Evolutionary conservation across 2,797 vertebrate species (phyloP).

Genomic region (Sphenopsis melanotis): DNA sequence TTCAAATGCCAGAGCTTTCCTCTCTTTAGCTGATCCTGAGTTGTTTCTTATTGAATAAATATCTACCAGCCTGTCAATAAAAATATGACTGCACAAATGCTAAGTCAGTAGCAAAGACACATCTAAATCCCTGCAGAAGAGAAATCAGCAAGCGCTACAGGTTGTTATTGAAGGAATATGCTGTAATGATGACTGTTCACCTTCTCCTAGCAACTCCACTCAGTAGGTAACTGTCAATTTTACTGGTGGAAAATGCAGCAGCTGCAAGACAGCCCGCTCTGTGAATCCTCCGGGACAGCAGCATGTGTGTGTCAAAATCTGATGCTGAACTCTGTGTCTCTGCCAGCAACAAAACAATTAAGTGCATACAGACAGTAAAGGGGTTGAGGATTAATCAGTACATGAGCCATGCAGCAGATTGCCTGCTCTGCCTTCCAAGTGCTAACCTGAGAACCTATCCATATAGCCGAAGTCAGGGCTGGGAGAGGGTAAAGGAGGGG

Average conservation of each 20-base stretch:
- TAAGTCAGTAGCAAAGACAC: conserved; percentile 12
- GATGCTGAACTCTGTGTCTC: not conserved
- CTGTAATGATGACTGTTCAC: conserved; percentile 73
- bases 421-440: conserved; percentile 32
- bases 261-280: conserved; percentile 65
- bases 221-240: conserved; percentile 75
- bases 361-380: conserved; percentile 32
- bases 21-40: conserved; percentile 57
- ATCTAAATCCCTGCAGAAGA: conserved; percentile 42
- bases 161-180: conserved; percentile 70
- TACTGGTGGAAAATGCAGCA: conserved; percentile 64
- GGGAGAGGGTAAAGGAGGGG: conserved; percentile 12
- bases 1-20: conserved; percentile 65
- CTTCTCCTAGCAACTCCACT: conserved; percentile 80
- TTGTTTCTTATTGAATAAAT: conserved; percentile 47
- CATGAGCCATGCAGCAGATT: conserved; percentile 39
- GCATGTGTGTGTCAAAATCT: conserved; percentile 14
- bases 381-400: conserved; percentile 14
- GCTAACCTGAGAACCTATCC: not conserved
- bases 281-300: conserved; percentile 36
- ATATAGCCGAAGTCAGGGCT: not conserved
- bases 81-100: conserved; percentile 23
- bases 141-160: conserved; percentile 71
- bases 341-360: conserved; percentile 45
- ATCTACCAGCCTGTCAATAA: conserved; percentile 25